phyloP scores from a whole-genome alignment of 2,797 vertebrate genomes.

The Gymnothorax javanicus region DNA sequence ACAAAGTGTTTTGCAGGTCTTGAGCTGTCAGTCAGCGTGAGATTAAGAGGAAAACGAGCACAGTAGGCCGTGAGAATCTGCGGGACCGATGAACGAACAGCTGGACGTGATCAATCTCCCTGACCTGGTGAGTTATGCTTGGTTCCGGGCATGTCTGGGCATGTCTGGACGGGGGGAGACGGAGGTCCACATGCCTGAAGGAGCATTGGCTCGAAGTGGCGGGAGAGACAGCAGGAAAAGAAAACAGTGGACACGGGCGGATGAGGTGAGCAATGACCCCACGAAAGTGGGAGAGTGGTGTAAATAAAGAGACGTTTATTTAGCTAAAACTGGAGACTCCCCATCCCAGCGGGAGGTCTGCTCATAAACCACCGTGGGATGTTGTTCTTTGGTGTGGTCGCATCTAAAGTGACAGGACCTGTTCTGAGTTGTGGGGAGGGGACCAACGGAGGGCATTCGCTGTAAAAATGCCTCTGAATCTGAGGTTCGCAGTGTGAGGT shows the following conservation, averaged over 20 bases:
- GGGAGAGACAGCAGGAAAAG: slow-evolving; percentile 6
- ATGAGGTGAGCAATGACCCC: slow-evolving; percentile 3
- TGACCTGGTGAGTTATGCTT: neutral
- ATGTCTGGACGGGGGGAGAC: slow-evolving; percentile 25
- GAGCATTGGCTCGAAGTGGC: neutral
- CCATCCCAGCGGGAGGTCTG: neutral
- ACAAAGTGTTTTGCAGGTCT: neutral
- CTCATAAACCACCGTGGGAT: neutral
- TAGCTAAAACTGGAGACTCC: neutral
- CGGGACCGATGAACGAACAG: neutral
- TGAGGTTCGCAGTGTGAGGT: too few relatives aligned
- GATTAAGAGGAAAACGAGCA: neutral
- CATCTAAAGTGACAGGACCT: neutral
- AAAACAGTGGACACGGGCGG: slow-evolving; percentile 28
- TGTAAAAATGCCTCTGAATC: neutral
- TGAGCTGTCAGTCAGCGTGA: neutral
- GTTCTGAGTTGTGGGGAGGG: neutral
- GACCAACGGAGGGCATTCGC: neutral
- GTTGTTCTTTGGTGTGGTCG: neutral
- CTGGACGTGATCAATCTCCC: neutral
- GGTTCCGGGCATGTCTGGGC: slow-evolving; percentile 38
- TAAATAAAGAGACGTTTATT: slow-evolving; percentile 26
- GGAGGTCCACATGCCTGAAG: slow-evolving; percentile 24
- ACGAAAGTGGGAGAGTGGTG: slow-evolving; percentile 8
- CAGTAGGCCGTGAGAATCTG: neutral